A percentile compares a stretch with the other conserved stretches of the same genome.
Conservation (phyloP, 2,797 vertebrate genomes). For the Danio tinwini region DNA sequence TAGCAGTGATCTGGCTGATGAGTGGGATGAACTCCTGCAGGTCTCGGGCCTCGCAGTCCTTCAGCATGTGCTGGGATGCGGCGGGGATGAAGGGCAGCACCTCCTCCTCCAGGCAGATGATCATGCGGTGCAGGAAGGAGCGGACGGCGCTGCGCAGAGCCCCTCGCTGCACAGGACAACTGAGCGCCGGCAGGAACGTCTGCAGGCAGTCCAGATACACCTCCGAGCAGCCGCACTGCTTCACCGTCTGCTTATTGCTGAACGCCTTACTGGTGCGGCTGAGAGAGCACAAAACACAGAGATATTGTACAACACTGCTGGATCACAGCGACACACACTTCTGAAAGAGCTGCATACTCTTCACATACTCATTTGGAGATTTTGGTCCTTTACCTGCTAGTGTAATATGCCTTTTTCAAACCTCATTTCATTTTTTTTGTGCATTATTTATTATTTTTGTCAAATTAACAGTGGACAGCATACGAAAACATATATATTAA, state of each 20-base stretch:
- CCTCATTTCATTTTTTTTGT: too few relatives aligned
- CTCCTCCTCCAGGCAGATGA: constrained; percentile 98
- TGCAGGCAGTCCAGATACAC: constrained; percentile 95
- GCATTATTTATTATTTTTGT: too few relatives aligned
- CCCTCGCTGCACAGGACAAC: constrained; percentile 92
- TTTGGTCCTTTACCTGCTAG: background rate
- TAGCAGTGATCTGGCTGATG: constrained; percentile 98
- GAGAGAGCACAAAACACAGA: background rate
- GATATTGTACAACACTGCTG: too few relatives aligned
- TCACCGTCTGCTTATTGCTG: constrained; percentile 99
- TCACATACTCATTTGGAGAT: background rate
- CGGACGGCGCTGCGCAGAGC: constrained; percentile 90
- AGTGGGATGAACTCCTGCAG: constrained; percentile 99
- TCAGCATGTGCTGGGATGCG: constrained; percentile 97
- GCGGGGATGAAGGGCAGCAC: constrained; percentile 95
- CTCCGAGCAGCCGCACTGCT: constrained; percentile 94
- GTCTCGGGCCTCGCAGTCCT: constrained; percentile 97
- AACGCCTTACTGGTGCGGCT: constrained; percentile 99
- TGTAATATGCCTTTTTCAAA: too few relatives aligned
- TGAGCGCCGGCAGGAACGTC: constrained; percentile 92
- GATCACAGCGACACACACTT: too few relatives aligned
- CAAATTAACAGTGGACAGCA: too few relatives aligned
- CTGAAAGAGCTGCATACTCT: too few relatives aligned
- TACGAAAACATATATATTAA: too few relatives aligned
- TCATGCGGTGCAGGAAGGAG: constrained; percentile 98